phyloP scores from a whole-genome alignment of 1,140 invertebrate species.

The Drosophila pectinifera region DNA sequence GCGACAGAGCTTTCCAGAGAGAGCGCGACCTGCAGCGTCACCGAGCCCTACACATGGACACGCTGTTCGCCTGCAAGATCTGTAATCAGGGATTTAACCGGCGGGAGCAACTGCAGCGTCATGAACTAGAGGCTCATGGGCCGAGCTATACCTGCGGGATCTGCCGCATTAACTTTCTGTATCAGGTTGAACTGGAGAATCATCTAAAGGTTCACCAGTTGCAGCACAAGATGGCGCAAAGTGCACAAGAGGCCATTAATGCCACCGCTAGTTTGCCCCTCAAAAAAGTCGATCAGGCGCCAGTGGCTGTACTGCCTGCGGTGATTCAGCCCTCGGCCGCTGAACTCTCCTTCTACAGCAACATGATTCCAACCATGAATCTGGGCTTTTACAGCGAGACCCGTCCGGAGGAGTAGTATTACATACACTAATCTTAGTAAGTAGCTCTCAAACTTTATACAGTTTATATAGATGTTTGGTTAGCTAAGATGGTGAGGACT shows the following conservation, averaged over 20 bases:
- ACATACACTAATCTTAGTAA: neutral
- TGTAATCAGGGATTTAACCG: slow-evolving; percentile 88
- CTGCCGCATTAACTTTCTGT: slow-evolving; percentile 86
- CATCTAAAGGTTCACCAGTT: slow-evolving; percentile 86
- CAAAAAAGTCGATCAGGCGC: slow-evolving; percentile 21
- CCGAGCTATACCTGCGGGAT: slow-evolving; percentile 87
- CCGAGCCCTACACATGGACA: slow-evolving; percentile 87
- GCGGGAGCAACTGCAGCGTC: slow-evolving; percentile 88
- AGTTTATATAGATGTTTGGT: neutral
- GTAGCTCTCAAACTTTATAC: slow-evolving; percentile 10
- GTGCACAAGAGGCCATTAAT: slow-evolving; percentile 65
- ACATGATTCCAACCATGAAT: slow-evolving; percentile 82
- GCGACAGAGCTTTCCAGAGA: slow-evolving; percentile 88
- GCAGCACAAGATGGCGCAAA: slow-evolving; percentile 70
- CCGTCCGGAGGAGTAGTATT: slow-evolving; percentile 62
- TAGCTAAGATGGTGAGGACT: neutral
- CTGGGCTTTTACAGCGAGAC: slow-evolving; percentile 81
- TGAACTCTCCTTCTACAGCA: slow-evolving; percentile 75
- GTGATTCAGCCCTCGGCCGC: slow-evolving; percentile 53
- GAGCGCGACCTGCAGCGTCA: slow-evolving; percentile 89
- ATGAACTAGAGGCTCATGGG: slow-evolving; percentile 86
- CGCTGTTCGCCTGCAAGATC: slow-evolving; percentile 87
- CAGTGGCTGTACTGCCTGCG: slow-evolving; percentile 15
- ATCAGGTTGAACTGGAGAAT: slow-evolving; percentile 86
- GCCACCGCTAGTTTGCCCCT: slow-evolving; percentile 24